A percentile compares a stretch with the other conserved stretches of the same genome.
These are phyloP conservation scores for Euwallacea fornicatus DNA, from an alignment of 1,140 invertebrate species.

Conservation along the genomic window DNA sequence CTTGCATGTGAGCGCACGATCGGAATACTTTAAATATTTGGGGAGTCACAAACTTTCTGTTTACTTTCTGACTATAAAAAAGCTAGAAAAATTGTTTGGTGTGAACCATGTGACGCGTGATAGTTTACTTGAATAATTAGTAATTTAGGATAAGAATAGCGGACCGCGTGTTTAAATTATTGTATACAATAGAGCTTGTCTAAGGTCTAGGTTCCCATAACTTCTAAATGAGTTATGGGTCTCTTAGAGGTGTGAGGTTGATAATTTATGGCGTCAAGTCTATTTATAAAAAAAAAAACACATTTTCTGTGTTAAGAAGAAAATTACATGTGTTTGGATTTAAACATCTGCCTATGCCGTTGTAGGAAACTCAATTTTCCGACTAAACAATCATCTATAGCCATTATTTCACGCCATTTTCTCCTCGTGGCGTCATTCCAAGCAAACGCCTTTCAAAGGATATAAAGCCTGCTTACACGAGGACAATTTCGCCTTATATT, in stretches of 20 bases:
- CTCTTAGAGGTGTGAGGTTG: not conserved
- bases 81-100: no score
- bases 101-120: slow-evolving; percentile 2
- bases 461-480: slow-evolving; percentile 31
- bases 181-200: slow-evolving; percentile 16
- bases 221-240: not conserved
- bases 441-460: slow-evolving; percentile 31
- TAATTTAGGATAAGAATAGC: not conserved
- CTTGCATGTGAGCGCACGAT: no score
- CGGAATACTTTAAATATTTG: no score
- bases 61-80: no score
- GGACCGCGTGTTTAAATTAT: not conserved
- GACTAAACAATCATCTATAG: slow-evolving; percentile 18
- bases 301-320: slow-evolving; percentile 1
- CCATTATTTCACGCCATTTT: slow-evolving; percentile 34
- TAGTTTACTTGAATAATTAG: slow-evolving; percentile 6
- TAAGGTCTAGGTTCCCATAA: slow-evolving; percentile 18
- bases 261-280: slow-evolving; percentile 6
- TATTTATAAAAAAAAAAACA: slow-evolving; percentile 14
- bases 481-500: slow-evolving; percentile 36
- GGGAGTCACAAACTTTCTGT: no score
- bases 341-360: not conserved
- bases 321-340: slow-evolving; percentile 1
- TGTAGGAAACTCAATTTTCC: slow-evolving; percentile 20
- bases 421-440: slow-evolving; percentile 29